A percentile compares a stretch with the other conserved stretches of the same genome.
These are phyloP conservation scores for Actenoides lindsayi DNA, from an alignment of 2,113 vertebrate genomes.

Conservation along the genomic window DNA sequence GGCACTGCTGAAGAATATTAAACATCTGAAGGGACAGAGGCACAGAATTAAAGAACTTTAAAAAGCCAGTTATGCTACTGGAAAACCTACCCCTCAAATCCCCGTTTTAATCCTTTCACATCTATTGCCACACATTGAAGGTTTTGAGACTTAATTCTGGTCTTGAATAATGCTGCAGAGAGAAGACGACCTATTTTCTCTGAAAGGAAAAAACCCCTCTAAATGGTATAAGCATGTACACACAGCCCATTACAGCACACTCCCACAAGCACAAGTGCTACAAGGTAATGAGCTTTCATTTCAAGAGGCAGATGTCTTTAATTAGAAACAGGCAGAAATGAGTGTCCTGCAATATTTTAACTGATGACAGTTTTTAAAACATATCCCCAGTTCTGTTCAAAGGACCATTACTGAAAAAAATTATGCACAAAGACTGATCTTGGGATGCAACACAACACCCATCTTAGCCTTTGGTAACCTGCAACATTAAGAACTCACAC, in stretches of 20 bases:
- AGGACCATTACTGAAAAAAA: not conserved
- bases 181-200: conserved; percentile 47
- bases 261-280: not conserved
- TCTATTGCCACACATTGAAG: not conserved
- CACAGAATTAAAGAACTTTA: not conserved
- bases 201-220: not conserved
- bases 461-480: not conserved
- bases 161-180: conserved; percentile 8
- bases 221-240: not conserved
- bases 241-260: not conserved
- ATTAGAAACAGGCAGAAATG: not conserved
- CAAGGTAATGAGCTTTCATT: not conserved
- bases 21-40: not conserved
- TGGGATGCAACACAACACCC: not conserved
- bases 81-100: not conserved
- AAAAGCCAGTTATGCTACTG: not conserved
- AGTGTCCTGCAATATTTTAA: not conserved
- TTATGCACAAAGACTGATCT: not conserved
- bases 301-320: not conserved
- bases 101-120: conserved; percentile 30
- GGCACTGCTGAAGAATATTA: not conserved
- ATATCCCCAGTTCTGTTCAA: not conserved
- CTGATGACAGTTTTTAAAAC: not conserved
- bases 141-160: conserved; percentile 2
- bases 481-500: not conserved